Conservation (phyloP, 1,140 invertebrate species). For the Saccostrea echinata region DNA sequence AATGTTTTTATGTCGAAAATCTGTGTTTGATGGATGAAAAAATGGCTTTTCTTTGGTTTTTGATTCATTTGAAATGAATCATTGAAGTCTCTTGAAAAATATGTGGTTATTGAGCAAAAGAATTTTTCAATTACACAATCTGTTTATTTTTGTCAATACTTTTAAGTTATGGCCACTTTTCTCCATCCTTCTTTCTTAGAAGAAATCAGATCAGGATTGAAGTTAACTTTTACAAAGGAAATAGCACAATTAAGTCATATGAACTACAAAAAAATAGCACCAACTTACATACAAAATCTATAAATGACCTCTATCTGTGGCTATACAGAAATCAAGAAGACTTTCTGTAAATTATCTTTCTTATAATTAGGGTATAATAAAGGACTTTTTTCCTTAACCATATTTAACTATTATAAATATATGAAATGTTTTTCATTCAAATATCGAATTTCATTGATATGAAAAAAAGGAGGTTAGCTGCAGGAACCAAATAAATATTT, state of each 20-base stretch:
- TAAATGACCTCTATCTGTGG: no score
- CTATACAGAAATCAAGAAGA: no score
- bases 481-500: no score
- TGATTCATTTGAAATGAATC: slow-evolving; percentile 48
- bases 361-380: no score
- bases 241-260: neutral
- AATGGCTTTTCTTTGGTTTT: slow-evolving; percentile 41
- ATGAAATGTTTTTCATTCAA: no score
- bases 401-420: no score
- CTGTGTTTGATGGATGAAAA: slow-evolving; percentile 51
- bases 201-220: neutral
- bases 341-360: no score
- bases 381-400: no score
- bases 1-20: slow-evolving; percentile 51
- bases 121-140: slow-evolving; percentile 34
- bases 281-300: no score
- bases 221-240: neutral
- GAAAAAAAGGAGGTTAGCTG: no score
- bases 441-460: no score
- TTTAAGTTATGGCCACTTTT: slow-evolving; percentile 5
- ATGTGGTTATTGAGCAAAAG: slow-evolving; percentile 38
- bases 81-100: slow-evolving; percentile 35
- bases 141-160: slow-evolving; percentile 38
- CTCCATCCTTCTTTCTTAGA: neutral
- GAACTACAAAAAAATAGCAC: neutral